Evolutionary conservation across 2,888 invertebrate species (phyloP), one percentile per base, ranked within the genome.

Genomic region (Baccha elongata): DNA sequence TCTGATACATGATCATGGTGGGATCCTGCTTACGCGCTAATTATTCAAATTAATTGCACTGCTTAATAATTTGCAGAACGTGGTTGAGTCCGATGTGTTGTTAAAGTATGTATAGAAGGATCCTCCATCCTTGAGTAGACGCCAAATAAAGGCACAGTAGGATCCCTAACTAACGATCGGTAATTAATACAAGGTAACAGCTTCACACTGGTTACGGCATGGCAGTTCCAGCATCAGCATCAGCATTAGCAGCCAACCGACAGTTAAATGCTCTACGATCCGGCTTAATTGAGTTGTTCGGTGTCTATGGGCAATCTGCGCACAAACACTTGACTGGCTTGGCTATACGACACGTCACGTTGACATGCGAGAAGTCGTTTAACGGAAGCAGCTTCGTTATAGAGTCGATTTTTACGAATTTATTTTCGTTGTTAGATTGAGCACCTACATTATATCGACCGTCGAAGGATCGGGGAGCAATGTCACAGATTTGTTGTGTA

Each of bases 11-110:
- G 84, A 84, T 84, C 79, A 73, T 79, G 84, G 73, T 74, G 79
- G 79, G 79, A 78, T 83, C 73, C 78, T 86, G 84, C 76, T 75
- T 80, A 73, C 81, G 80, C 75, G 84, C 84, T 85, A 86, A 86
- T 86, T 86, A 86, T 86, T 85, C 84, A 86, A 86, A 86, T 86
- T 86, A 86, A 86, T 86, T 85, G 85, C 81, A 44, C 75, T 84
- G 84, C 85, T 85, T 85, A 85, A 85, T 86, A 86, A 86, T 81
- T 79, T 84, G 79, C 71, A 65, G 64, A 74, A 79, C 79, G 84
- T 84, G 84, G 62, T 75, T 37, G 55, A 44, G 52, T 64, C 52
- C 29, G 15, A 26, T 64, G 26, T 60, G 48, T 35, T 46, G 62
- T 50, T 58, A 44, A 58, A 71, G 40, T 7, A 32, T 1, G 29